Conservation (phyloP, 2,113 vertebrate genomes). For the Corvus cornix region DNA sequence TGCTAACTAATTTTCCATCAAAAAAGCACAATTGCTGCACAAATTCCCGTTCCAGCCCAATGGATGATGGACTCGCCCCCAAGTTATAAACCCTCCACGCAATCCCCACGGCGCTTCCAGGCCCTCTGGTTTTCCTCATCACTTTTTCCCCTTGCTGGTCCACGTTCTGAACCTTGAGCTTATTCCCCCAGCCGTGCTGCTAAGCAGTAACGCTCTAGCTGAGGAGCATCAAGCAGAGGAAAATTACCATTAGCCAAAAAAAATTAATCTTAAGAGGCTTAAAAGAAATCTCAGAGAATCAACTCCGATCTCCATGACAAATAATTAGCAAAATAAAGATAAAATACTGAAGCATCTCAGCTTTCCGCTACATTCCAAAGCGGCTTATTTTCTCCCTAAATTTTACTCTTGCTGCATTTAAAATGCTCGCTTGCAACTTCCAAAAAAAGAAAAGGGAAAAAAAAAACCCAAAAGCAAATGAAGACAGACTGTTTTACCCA, state of each 20-base stretch:
- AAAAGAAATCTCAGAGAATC: slow-evolving; percentile 52
- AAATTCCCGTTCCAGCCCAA: slow-evolving; percentile 12
- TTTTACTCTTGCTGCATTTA: slow-evolving; percentile 17
- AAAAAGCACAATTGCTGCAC: slow-evolving; percentile 10
- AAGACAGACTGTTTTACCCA: not conserved
- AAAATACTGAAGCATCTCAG: slow-evolving; percentile 44
- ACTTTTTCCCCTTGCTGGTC: slow-evolving; percentile 10
- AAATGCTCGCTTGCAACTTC: not conserved
- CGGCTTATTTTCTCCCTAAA: slow-evolving; percentile 11
- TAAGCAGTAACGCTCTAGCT: slow-evolving; percentile 43
- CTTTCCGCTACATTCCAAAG: slow-evolving; percentile 52
- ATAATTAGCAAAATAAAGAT: slow-evolving; percentile 66
- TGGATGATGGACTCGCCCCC: not conserved
- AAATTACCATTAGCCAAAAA: slow-evolving; percentile 51
- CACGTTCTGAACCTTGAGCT: slow-evolving; percentile 47
- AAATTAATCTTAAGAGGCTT: slow-evolving; percentile 56
- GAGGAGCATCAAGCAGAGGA: slow-evolving; percentile 20
- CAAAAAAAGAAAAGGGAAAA: not conserved
- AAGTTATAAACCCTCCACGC: not conserved
- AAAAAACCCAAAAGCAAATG: fast-evolving
- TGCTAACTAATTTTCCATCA: slow-evolving; percentile 40
- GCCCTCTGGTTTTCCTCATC: slow-evolving; percentile 6
- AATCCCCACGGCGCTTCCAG: not conserved
- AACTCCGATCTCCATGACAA: slow-evolving; percentile 46
- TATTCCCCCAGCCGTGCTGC: not conserved